phyloP scores from a whole-genome alignment of 2,113 vertebrate species.

The Anoplopoma fimbria region DNA sequence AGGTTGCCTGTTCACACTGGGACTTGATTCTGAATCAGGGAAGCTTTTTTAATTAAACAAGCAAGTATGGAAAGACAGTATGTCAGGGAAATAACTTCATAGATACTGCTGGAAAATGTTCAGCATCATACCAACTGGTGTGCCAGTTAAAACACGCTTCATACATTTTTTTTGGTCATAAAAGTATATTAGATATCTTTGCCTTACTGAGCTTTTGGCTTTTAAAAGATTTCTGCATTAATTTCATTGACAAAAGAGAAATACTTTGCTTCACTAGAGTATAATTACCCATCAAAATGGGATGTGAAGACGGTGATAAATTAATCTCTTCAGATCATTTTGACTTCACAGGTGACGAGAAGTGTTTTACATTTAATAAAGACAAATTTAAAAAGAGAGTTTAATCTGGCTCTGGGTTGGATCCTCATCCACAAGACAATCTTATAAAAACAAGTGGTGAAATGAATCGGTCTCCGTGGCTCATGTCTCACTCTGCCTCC shows the following conservation, averaged over 20 bases:
- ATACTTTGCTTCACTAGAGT: neutral
- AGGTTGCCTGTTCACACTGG: conserved; percentile 58
- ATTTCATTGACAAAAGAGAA: neutral
- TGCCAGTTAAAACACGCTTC: neutral
- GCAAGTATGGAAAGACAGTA: conserved; percentile 18
- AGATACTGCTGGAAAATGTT: neutral
- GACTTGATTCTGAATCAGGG: conserved; percentile 45
- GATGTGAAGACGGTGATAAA: neutral
- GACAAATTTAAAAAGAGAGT: neutral
- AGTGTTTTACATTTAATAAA: neutral
- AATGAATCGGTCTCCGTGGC: neutral
- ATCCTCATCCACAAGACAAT: neutral
- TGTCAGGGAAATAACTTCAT: conserved; percentile 26
- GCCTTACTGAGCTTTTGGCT: neutral
- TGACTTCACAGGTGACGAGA: neutral
- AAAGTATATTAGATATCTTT: neutral
- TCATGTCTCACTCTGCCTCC: neutral
- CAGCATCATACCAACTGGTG: conserved; percentile 16
- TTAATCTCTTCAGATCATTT: neutral
- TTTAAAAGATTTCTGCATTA: neutral
- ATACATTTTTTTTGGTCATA: neutral
- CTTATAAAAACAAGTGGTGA: neutral
- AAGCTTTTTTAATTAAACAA: conserved; percentile 47
- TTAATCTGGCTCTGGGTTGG: neutral
- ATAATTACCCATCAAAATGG: neutral